Evolutionary conservation across 2,888 invertebrate species (phyloP), one percentile per base, ranked within the genome.

Genomic region (Agriopis leucophaearia): DNA sequence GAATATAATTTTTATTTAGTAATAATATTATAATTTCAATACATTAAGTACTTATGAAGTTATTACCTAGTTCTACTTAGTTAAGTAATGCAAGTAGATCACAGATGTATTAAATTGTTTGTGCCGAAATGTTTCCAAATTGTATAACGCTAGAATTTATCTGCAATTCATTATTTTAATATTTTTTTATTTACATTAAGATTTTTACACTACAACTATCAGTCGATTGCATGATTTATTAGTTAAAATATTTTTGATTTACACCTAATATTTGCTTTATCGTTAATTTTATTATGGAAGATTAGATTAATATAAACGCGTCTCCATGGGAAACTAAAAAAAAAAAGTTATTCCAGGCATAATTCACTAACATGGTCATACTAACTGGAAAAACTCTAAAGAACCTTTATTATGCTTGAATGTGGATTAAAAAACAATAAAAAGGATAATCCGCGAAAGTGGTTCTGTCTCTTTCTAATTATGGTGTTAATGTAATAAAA

Each of bases 191-290:
- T 74, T 77, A 78, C 79, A 74, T 79, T 78, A 78, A 76, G 79
- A 51, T 73, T 79, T 81, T 76, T 77, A 83, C 70, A 86, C 86
- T 90, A 91, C 87, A 87, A 80, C 91, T 92, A 92, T 92, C 92
- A 92, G 92, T 92, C 92, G 84, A 88, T 90, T 88, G 87, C 80
- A 83, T 85, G 81, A 83, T 81, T 80, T 81, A 79, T 15, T 61
- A 82, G 77, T 79, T 81, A 84, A 84, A 84, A 79, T 78, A 81
- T 75, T 66, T 69, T 69, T 65, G 69, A 61, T 65, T 63, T 65
- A 56, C 60, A 57, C 50, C 61, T 68, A 74, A 76, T 54, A 54
- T 56, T 60, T 64, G 51, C 35, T 52, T 63, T 16, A 65, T 54
- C 38, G 27, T 42, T 47, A 52, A 55, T 55, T 55, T 42, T 27